Evolutionary conservation across 2,888 invertebrate species (phyloP), one percentile per base, ranked within the genome.

Genomic region (Bursaphelenchus okinawaensis): DNA sequence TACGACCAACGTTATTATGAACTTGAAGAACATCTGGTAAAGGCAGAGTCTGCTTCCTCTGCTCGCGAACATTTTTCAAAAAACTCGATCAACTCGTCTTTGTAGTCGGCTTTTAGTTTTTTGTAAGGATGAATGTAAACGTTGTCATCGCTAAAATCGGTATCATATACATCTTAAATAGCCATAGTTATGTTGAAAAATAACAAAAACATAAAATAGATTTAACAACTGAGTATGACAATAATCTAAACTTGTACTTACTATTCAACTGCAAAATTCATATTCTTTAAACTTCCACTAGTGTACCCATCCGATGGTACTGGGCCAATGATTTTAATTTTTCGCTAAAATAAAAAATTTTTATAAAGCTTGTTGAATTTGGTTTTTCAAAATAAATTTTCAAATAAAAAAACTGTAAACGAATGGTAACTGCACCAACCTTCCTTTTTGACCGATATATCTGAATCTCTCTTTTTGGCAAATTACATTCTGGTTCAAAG

Each of bases 191-290:
- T n/a, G n/a, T n/a, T n/a, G n/a, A n/a, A 40, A n/a, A 40, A 40
- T 9, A 40, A 40, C n/a, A 40, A 40, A 40, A 40, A n/a, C 9
- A 40, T 12, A 9, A 40, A 40, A n/a, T 12, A 40, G 40, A 40
- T 12, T 40, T 9, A 12, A 54, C 20, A n/a, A 20, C 55, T 12
- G 19, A 16, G 9, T 16, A 54, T 16, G 16, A 8, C 23, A 28
- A 56, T 26, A 4, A 26, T 19, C 16, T 3, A 19, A 20, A 16
- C 22, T n/a, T 12, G 22, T 9, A 51, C 66, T 40, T 65, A 70
- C 68, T 69, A 60, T 54, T 68, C 68, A 6, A 68, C 50, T 7
- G 68, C 68, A 55, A 68, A 68, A 52, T 70, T 66, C 20, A 61
- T 65, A 27, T 69, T 50, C 23, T 68, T 50, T 12, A 70, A 24